These are phyloP conservation scores for Eristalis tenax DNA, from an alignment of 2,888 invertebrate genomes.

Conservation along the genomic window DNA sequence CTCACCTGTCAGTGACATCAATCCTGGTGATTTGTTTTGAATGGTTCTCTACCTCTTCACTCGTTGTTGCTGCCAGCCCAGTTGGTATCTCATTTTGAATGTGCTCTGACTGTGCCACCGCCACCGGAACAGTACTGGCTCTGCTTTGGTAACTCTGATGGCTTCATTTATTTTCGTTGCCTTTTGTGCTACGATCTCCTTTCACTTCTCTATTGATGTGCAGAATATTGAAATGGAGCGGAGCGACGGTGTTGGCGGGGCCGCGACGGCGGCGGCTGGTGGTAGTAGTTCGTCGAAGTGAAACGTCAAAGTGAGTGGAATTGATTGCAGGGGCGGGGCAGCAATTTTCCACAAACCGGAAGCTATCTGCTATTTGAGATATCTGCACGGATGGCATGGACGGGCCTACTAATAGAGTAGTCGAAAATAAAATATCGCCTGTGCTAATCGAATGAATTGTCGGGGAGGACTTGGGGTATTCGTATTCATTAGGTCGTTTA, in stretches of 20 bases:
- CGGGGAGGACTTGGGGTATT: not conserved
- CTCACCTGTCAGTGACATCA: constrained; percentile 71
- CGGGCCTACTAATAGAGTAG: constrained; percentile 41
- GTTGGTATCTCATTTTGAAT: constrained; percentile 13
- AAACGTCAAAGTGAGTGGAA: constrained; percentile 58
- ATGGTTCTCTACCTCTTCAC: constrained; percentile 37
- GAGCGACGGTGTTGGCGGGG: no score
- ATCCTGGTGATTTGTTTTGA: constrained; percentile 71
- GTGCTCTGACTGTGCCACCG: not conserved
- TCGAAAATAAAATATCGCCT: constrained; percentile 47
- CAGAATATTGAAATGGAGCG: constrained; percentile 51
- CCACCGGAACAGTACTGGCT: constrained; percentile 23
- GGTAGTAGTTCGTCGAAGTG: constrained; percentile 35
- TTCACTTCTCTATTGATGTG: constrained; percentile 31
- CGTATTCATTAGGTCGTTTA: not conserved
- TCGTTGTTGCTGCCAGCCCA: not conserved
- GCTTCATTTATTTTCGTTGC: constrained; percentile 70
- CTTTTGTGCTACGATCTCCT: constrained; percentile 22
- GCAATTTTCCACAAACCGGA: constrained; percentile 15
- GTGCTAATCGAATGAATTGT: constrained; percentile 54
- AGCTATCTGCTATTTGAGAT: constrained; percentile 25
- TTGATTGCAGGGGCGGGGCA: constrained; percentile 38
- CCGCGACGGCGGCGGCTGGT: not conserved
- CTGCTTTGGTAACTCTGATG: constrained; percentile 55
- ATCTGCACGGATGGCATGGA: not conserved